phyloP scores from a whole-genome alignment of 1,140 invertebrate genomes.

The Meloidogyne chitwoodi region DNA sequence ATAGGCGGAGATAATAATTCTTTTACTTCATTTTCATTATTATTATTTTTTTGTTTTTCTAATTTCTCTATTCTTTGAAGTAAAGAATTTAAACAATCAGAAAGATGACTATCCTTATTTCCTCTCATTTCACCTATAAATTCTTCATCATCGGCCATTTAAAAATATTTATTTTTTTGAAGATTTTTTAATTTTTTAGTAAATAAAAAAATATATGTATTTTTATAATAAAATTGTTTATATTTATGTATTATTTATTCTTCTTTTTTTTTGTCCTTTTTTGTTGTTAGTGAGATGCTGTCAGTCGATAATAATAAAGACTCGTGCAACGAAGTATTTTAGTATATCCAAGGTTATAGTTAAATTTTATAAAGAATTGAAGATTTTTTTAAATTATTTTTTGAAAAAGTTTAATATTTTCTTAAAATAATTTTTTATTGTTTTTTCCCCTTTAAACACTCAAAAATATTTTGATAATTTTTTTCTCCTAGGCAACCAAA shows the following conservation, averaged over 20 bases:
- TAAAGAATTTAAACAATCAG: slow-evolving; percentile 46
- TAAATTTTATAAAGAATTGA: no score
- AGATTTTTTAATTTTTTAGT: not conserved
- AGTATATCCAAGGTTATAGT: no score
- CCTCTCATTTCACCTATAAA: slow-evolving; percentile 44
- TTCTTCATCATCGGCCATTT: not conserved
- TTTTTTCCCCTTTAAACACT: no score
- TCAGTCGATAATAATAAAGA: not conserved
- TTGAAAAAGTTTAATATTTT: no score
- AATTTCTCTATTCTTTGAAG: slow-evolving; percentile 52
- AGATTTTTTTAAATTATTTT: no score
- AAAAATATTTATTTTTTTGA: not conserved
- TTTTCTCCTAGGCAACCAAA: not conserved
- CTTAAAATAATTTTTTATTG: not conserved
- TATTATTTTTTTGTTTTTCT: slow-evolving; percentile 27
- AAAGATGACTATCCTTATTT: slow-evolving; percentile 46
- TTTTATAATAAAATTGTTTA: no score
- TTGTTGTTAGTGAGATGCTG: not conserved
- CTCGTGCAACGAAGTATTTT: not conserved
- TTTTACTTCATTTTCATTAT: not conserved
- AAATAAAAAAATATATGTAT: no score
- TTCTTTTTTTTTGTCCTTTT: not conserved
- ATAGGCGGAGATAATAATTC: not conserved
- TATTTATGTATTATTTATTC: no score
- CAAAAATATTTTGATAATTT: not conserved